phyloP scores from a whole-genome alignment of 2,113 vertebrate genomes.

The Odocoileus virginianus region DNA sequence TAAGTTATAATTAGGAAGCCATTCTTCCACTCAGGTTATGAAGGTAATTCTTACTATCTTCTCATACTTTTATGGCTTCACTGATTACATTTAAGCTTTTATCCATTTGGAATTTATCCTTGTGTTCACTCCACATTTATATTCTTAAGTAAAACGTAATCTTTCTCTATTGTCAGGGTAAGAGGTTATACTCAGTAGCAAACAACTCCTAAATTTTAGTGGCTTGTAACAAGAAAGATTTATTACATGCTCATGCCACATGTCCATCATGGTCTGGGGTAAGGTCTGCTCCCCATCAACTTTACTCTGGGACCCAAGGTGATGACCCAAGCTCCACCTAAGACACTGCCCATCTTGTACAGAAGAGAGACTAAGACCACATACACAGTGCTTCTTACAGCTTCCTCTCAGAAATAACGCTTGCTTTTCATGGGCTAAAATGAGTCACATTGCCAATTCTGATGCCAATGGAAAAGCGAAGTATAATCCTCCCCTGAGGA shows the following conservation, averaged over 20 bases:
- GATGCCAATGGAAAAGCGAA: background rate
- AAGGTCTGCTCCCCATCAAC: background rate
- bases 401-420: background rate
- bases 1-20: background rate
- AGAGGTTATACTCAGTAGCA: background rate
- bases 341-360: background rate
- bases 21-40: background rate
- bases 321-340: background rate
- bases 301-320: background rate
- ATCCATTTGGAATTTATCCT: background rate
- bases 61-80: background rate
- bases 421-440: background rate
- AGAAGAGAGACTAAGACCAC: background rate
- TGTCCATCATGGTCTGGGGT: background rate
- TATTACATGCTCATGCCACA: fast-evolving
- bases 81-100: background rate
- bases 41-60: background rate
- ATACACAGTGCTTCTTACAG: background rate
- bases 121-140: background rate
- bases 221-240: background rate
- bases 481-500: background rate
- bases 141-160: background rate
- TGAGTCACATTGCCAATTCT: background rate
- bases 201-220: background rate
- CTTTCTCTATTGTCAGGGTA: background rate